Evolutionary conservation across 2,113 vertebrate genomes (phyloP).

Genomic region (Ciconia boyciana): DNA sequence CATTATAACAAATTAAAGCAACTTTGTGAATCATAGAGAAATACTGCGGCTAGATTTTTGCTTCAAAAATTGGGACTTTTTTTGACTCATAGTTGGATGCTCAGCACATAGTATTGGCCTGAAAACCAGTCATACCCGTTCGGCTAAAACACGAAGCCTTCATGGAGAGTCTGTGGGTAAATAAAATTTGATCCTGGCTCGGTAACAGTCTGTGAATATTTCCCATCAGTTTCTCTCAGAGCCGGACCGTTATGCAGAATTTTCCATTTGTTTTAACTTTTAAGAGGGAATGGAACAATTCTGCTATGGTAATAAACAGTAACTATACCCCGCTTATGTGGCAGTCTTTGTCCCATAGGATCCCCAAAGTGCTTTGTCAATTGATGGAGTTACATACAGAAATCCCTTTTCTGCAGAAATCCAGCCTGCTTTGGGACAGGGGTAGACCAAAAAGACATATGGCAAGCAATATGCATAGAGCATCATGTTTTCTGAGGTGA

Average conservation of each 20-base stretch:
- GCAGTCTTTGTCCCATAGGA: neutral
- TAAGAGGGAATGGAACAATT: constrained; percentile 5
- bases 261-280: constrained; percentile 24
- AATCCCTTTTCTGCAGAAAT: neutral
- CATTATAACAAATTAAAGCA: constrained; percentile 58
- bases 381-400: neutral
- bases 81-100: neutral
- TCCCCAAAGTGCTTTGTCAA: neutral
- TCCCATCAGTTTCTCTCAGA: constrained; percentile 5
- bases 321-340: neutral
- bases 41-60: neutral
- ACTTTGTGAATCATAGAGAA: constrained; percentile 18
- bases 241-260: neutral
- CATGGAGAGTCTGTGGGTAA: constrained; percentile 2
- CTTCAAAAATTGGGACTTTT: neutral
- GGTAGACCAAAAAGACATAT: neutral
- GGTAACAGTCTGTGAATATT: neutral
- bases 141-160: neutral
- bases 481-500: neutral
- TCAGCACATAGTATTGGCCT: neutral
- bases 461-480: neutral
- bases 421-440: neutral
- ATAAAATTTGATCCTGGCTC: constrained; percentile 9
- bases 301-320: constrained; percentile 27
- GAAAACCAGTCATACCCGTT: neutral